Base-by-base conservation (phyloP, 2,888 invertebrate genomes). In the Campaea margaritaria region DNA sequence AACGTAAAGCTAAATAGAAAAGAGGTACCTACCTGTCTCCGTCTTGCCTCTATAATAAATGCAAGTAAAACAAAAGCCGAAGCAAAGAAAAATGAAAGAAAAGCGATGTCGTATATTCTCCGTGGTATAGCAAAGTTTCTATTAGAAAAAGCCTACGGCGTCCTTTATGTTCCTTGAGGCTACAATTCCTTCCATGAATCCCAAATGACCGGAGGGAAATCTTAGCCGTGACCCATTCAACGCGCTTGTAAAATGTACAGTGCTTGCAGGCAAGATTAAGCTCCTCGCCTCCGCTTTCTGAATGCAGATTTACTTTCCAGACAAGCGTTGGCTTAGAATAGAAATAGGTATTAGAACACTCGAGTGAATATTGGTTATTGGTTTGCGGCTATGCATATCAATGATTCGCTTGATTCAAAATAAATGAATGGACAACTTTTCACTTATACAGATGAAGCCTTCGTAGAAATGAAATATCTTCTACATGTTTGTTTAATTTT, bases 171-270 rank as follows among this genome's bases (percentile, higher is more conserved):
- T 82, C 83, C 91, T 87, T 85, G 79, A 86, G 89, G 92, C 91
- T 85, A 90, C 91, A 90, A 90, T 89, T 89, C 75, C 86, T 88
- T 83, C 90, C 91, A 92, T 92, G 92, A 91, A 92, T 92, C 86
- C 83, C 89, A 91, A 91, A 92, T 92, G 91, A 89, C 92, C 92
- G 86, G 85, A 90, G 92, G 92, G 92, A 92, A 91, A 92, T 91
- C 91, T 91, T 90, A 91, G 85, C 90, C 89, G 83, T 90, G 91
- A 91, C 91, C 91, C 81, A 88, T 91, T 92, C 92, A 91, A 85
- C 72, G 78, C 70, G 73, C 75, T 68, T 78, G 80, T 83, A 82
- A 85, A 83, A 79, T 71, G 74, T 76, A 79, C 73, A 74, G 73
- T 69, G 65, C 64, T 59, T 67, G 67, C 62, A 70, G 68, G 62